phyloP scores from a whole-genome alignment of 1,140 invertebrate species.

The Meloidogyne hapla region DNA sequence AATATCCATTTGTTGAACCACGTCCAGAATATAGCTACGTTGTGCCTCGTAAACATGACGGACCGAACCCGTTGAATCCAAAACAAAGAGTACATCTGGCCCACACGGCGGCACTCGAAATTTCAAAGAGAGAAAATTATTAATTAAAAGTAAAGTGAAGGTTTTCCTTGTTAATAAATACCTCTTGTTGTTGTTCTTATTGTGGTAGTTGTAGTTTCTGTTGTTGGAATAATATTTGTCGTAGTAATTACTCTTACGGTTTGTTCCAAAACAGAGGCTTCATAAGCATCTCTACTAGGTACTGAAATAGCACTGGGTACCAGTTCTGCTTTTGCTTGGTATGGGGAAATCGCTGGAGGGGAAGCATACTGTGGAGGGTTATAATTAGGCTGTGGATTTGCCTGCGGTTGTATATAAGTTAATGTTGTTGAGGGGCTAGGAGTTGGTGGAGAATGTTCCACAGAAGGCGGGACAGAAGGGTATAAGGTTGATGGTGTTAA shows the following conservation, averaged over 20 bases:
- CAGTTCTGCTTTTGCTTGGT: not conserved
- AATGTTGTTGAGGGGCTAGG: too few relatives aligned
- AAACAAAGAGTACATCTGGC: slow-evolving; percentile 28
- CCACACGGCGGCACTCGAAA: slow-evolving; percentile 5
- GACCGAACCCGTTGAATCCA: slow-evolving; percentile 31
- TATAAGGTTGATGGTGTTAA: too few relatives aligned
- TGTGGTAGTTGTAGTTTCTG: not conserved
- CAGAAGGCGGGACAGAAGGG: too few relatives aligned
- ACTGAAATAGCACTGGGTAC: not conserved
- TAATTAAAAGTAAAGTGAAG: too few relatives aligned
- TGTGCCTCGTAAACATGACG: slow-evolving; percentile 12
- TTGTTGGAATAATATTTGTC: not conserved
- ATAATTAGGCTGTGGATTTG: not conserved
- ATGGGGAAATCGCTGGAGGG: not conserved
- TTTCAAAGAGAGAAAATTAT: not conserved
- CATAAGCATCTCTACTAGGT: not conserved
- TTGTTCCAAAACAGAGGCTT: not conserved
- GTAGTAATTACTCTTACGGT: not conserved
- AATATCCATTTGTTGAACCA: slow-evolving; percentile 27
- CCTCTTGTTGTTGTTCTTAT: not conserved
- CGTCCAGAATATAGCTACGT: slow-evolving; percentile 16
- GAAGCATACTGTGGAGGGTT: not conserved
- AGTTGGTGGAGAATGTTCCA: too few relatives aligned
- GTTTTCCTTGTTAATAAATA: not conserved
- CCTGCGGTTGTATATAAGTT: too few relatives aligned